phyloP scores from a whole-genome alignment of 2,113 vertebrate genomes.

The Phrynocephalus versicolor region DNA sequence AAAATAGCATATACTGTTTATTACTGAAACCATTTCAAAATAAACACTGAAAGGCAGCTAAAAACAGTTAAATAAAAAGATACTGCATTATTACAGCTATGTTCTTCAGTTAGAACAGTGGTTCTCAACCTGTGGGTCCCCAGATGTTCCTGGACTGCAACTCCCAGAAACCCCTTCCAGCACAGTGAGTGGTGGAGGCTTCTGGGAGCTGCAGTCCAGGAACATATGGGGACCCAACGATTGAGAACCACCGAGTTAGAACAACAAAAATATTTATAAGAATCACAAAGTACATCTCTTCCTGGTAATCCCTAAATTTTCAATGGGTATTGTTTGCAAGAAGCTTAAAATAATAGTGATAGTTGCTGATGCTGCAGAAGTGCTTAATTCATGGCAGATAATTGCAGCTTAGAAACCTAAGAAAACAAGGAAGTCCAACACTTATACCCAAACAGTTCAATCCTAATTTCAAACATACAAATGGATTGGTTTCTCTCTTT shows the following conservation, averaged over 20 bases:
- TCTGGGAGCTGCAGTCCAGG: no score
- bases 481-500: not conserved
- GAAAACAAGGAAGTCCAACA: not conserved
- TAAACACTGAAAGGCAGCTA: constrained; percentile 56
- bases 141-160: no score
- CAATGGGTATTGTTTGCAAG: not conserved
- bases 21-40: constrained; percentile 54
- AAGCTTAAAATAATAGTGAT: not conserved
- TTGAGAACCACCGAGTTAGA: no score
- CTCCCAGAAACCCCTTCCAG: no score
- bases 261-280: not conserved
- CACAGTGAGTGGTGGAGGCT: no score
- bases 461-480: not conserved
- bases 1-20: constrained; percentile 45
- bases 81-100: constrained; percentile 49
- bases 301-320: constrained; percentile 6
- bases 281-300: constrained; percentile 53
- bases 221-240: no score
- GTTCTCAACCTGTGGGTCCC: no score
- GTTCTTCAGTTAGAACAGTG: constrained; percentile 58
- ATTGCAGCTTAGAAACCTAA: not conserved
- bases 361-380: not conserved
- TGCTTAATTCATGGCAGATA: not conserved
- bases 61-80: constrained; percentile 49
- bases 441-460: not conserved